Evolutionary conservation across 2,113 vertebrate genomes (phyloP), one percentile per base, ranked within the genome.

Genomic region (Rhinolophus sinicus): DNA sequence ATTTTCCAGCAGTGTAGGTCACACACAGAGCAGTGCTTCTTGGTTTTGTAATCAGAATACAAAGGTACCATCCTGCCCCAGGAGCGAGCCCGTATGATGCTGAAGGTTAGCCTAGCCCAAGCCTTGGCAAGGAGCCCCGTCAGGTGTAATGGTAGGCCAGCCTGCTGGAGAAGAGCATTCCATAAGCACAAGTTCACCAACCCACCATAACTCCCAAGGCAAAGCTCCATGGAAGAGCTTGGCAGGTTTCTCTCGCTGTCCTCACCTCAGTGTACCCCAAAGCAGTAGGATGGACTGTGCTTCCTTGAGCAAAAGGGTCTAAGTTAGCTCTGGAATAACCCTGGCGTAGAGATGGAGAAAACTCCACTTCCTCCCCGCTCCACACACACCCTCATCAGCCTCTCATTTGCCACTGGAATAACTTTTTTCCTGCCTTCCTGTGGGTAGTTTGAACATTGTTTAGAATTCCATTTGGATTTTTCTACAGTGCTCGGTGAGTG

Each of bases 1-100:
- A 95, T 97, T 97, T 88, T 65, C 86, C 89, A 88, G 67, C 54
- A 94, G 72, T 56, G 26, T 69, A 52, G 33, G 47, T 93, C 94
- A 92, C 90, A 93, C 69, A 94, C 84, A 64, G 22, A 88, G 60
- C 28, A 52, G 56, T 80, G 92, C 70, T 88, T 85, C 89, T 19
- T 94, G 70, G 60, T 93, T 90, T 96, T 86, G 18, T 86, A 94
- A 50, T 94, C 64, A 84, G 75, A 96, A 87, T 13, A 35, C 38
- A 78, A 90, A 94, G 70, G 38, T 88, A 73, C 88, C 70, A 54
- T 83, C 52, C 60, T 91, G 72, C 28, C 58, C 33, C 15, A 78
- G 44, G 81, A 90, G 72, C 52, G 47, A 84, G 35, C 58, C 54
- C 50, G 72, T 84, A 16, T 22, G 30, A 15, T 67, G 18, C 13